phyloP scores from a whole-genome alignment of 2,888 invertebrate genomes.

The Asteroscopus sphinx region DNA sequence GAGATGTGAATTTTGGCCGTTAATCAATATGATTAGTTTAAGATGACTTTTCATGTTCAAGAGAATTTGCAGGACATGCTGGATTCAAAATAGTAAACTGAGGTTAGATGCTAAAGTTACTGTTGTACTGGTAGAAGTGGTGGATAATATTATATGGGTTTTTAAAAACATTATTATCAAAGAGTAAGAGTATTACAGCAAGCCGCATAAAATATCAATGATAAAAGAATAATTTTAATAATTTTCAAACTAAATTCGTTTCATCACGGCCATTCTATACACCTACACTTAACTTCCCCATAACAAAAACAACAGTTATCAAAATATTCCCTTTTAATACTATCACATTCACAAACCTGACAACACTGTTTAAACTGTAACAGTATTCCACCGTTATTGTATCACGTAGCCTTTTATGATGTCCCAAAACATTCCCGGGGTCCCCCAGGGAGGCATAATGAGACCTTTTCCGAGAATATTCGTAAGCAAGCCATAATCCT shows the following conservation, averaged over 20 bases:
- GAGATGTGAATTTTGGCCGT: too few relatives aligned
- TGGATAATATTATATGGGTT: too few relatives aligned
- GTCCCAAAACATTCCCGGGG: constrained; percentile 47
- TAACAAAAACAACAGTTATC: constrained; percentile 4
- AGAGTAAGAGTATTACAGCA: too few relatives aligned
- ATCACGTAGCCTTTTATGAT: constrained; percentile 54
- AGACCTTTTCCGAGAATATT: constrained; percentile 48
- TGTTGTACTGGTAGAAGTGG: too few relatives aligned
- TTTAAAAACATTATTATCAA: too few relatives aligned
- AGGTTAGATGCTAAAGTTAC: too few relatives aligned
- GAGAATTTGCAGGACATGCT: too few relatives aligned
- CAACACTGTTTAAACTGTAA: constrained; percentile 32
- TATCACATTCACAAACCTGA: constrained; percentile 6
- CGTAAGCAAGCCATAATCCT: constrained; percentile 48
- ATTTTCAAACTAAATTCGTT: neutral
- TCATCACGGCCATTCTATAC: constrained; percentile 1
- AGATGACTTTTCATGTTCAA: too few relatives aligned
- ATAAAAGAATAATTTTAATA: too few relatives aligned
- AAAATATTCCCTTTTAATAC: constrained; percentile 19
- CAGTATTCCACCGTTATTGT: constrained; percentile 43
- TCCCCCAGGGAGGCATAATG: constrained; percentile 45
- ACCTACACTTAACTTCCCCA: constrained; percentile 1
- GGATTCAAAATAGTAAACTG: too few relatives aligned
- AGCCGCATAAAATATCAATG: too few relatives aligned
- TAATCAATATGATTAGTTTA: too few relatives aligned